phyloP scores from a whole-genome alignment of 2,113 vertebrate genomes.

The Emydocephalus ijimae region DNA sequence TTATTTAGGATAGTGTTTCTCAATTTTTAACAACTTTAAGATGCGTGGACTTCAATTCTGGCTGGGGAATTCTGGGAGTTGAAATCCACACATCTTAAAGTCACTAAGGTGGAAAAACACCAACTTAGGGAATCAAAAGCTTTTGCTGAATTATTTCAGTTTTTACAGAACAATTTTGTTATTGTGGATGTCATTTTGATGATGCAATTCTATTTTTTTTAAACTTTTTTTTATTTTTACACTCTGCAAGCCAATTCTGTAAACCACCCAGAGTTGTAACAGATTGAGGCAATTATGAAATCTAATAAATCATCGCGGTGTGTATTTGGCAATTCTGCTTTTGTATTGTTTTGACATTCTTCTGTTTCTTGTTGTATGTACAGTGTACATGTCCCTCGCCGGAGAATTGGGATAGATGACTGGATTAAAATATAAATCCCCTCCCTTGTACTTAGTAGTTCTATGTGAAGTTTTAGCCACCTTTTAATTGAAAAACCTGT shows the following conservation, averaged over 20 bases:
- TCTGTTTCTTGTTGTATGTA: neutral
- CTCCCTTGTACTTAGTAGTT: neutral
- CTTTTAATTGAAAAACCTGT: neutral
- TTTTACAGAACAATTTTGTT: neutral
- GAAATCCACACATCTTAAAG: no score
- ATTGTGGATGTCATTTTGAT: neutral
- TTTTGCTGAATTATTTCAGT: neutral
- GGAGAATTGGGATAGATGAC: neutral
- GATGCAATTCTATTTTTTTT: neutral
- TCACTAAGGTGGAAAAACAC: no score
- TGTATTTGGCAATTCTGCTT: neutral
- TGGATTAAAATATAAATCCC: neutral
- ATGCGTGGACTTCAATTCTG: no score
- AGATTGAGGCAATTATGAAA: neutral
- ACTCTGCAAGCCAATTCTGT: neutral
- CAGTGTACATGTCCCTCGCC: neutral
- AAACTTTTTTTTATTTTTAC: neutral
- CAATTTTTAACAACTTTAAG: no score
- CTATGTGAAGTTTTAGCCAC: neutral
- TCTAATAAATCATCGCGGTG: neutral
- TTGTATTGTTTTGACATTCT: neutral
- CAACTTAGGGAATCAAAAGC: neutral
- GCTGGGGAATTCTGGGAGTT: no score
- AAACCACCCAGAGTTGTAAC: neutral
- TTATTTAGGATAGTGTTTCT: neutral